A percentile compares a stretch with the other conserved stretches of the same genome.
phyloP scores from a whole-genome alignment of 2,113 vertebrate species.

The Macrotis lagotis region DNA sequence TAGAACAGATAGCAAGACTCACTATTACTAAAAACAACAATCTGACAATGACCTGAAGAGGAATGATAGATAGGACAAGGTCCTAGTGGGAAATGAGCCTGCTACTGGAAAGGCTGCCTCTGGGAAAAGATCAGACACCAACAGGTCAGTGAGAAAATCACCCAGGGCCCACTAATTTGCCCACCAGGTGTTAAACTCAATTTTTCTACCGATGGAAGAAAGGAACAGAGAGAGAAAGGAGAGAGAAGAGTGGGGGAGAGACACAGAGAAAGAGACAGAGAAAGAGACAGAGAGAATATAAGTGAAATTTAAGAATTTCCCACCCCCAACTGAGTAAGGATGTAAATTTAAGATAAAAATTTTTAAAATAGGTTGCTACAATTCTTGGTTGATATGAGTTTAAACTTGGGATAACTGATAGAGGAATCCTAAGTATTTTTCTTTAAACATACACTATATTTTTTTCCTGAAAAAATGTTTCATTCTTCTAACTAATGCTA shows the following conservation, averaged over 20 bases:
- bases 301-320: slow-evolving; percentile 1
- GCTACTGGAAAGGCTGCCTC: too few species aligned
- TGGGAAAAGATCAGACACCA: too few species aligned
- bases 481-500: slow-evolving; percentile 10
- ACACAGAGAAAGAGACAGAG: background rate
- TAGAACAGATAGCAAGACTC: too few species aligned
- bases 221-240: too few species aligned
- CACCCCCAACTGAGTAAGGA: background rate
- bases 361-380: slow-evolving; percentile 14
- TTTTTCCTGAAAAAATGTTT: slow-evolving; percentile 27
- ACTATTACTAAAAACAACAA: too few species aligned
- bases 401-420: background rate
- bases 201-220: background rate
- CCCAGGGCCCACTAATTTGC: too few species aligned
- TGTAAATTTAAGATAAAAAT: background rate
- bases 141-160: too few species aligned
- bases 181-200: too few species aligned
- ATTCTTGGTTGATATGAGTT: slow-evolving; percentile 35
- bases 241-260: accelerated
- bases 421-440: slow-evolving; percentile 5
- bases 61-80: too few species aligned
- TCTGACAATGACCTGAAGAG: too few species aligned
- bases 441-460: background rate
- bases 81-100: too few species aligned
- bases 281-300: background rate